Evolutionary conservation across 2,888 invertebrate genomes (phyloP).

Genomic region (Himalopsyche kuldschensis): DNA sequence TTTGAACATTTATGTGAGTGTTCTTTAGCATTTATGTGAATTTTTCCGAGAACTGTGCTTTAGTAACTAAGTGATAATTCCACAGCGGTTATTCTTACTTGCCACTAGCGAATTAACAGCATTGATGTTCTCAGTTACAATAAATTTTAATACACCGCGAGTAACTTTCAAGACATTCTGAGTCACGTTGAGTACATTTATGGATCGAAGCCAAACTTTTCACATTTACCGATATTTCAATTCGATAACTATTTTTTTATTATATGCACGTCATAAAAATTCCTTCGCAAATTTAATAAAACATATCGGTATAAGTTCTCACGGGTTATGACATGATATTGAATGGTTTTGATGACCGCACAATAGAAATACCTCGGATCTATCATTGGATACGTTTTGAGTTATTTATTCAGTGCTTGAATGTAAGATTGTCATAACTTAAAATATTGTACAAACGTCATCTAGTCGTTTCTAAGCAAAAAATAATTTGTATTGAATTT

Average conservation of each 20-base stretch:
- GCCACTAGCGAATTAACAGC: no score
- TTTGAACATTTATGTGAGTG: no score
- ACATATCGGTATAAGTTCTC: not conserved
- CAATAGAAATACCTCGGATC: not conserved
- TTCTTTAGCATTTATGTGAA: no score
- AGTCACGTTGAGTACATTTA: not conserved
- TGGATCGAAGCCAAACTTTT: not conserved
- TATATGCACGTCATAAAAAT: not conserved
- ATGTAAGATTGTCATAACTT: no score
- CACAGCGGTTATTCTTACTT: no score
- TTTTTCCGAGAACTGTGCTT: no score
- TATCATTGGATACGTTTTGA: not conserved
- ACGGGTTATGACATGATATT: not conserved
- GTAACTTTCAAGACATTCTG: not conserved
- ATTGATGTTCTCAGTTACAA: not conserved
- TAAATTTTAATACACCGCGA: not conserved
- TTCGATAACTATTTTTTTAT: not conserved
- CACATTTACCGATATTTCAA: not conserved
- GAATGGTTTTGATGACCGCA: not conserved
- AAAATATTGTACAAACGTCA: no score
- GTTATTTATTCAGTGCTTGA: not conserved
- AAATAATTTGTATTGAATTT: no score
- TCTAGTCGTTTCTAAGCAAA: no score
- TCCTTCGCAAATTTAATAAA: not conserved
- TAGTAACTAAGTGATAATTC: no score